Conservation (phyloP, 2,113 vertebrate genomes). For the Anhinga rufa region DNA sequence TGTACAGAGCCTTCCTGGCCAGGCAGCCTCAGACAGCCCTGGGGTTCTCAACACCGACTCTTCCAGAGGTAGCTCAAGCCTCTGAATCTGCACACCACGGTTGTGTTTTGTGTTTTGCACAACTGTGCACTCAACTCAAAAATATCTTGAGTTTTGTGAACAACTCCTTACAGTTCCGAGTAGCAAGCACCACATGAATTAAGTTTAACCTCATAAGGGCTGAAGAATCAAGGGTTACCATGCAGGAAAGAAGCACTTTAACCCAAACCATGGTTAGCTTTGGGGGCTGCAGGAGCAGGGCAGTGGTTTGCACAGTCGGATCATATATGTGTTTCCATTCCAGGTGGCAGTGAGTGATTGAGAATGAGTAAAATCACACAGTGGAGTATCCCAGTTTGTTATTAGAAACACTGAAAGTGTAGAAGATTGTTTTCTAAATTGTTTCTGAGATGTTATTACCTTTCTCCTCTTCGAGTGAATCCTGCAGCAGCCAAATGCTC, state of each 20-base stretch:
- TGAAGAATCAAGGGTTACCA: neutral
- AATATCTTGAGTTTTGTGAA: neutral
- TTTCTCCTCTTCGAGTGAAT: conserved; percentile 6
- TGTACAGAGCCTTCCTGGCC: neutral
- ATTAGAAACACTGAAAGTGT: conserved; percentile 12
- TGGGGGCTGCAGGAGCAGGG: neutral
- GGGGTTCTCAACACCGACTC: neutral
- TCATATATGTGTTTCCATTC: neutral
- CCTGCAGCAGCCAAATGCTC: conserved; percentile 32
- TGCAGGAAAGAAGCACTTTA: neutral
- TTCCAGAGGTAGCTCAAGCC: neutral
- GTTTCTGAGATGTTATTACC: conserved; percentile 47
- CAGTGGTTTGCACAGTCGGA: neutral
- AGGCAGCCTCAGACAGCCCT: neutral
- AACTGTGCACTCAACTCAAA: too few species aligned
- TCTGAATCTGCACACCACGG: neutral
- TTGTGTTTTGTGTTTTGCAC: too few species aligned
- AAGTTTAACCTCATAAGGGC: neutral
- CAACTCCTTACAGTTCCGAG: neutral
- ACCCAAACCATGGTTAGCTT: neutral
- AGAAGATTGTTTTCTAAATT: conserved; percentile 37
- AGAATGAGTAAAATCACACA: neutral
- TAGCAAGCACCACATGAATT: neutral
- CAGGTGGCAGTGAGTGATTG: neutral
- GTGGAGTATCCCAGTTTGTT: neutral